Evolutionary conservation across 1,140 invertebrate species (phyloP).

Genomic region (Liolophura sinensis): DNA sequence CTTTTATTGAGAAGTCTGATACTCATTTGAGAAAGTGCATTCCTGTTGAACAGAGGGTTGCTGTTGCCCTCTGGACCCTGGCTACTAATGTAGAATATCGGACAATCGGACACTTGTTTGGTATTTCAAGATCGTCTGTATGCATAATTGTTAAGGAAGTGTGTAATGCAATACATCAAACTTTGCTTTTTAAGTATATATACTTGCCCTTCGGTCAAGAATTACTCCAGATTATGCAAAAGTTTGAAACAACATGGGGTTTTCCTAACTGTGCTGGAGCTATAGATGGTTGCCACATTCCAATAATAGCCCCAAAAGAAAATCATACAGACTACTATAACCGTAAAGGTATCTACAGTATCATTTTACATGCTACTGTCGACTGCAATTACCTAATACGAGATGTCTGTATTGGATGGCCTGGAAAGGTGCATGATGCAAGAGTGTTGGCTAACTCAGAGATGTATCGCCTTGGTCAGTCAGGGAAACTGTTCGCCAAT

Average conservation of each 20-base stretch:
- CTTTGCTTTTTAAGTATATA: not conserved
- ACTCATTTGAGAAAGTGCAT: slow-evolving; percentile 1
- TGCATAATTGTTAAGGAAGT: slow-evolving; percentile 4
- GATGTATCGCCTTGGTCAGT: slow-evolving; percentile 10
- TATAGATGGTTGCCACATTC: slow-evolving; percentile 63
- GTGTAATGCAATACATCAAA: not conserved
- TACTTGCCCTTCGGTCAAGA: not conserved
- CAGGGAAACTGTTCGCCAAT: slow-evolving; percentile 8
- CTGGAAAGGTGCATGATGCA: slow-evolving; percentile 17
- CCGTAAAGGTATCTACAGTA: slow-evolving; percentile 61
- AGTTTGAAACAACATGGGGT: slow-evolving; percentile 6
- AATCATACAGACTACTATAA: slow-evolving; percentile 60
- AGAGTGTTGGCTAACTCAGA: slow-evolving; percentile 17
- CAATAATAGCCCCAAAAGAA: slow-evolving; percentile 55
- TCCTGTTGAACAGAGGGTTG: slow-evolving; percentile 2
- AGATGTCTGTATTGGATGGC: slow-evolving; percentile 20
- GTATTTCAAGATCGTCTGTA: not conserved
- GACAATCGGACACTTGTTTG: not conserved
- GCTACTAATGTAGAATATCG: not conserved
- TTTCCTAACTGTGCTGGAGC: slow-evolving; percentile 36
- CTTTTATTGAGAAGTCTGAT: not conserved
- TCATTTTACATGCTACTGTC: slow-evolving; percentile 57
- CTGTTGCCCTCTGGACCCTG: not conserved
- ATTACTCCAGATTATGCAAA: slow-evolving; percentile 3
- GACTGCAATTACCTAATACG: slow-evolving; percentile 11